A percentile compares a stretch with the other conserved stretches of the same genome.
These are phyloP conservation scores for Potorous gilbertii DNA, from an alignment of 2,797 vertebrate species.

Conservation along the genomic window DNA sequence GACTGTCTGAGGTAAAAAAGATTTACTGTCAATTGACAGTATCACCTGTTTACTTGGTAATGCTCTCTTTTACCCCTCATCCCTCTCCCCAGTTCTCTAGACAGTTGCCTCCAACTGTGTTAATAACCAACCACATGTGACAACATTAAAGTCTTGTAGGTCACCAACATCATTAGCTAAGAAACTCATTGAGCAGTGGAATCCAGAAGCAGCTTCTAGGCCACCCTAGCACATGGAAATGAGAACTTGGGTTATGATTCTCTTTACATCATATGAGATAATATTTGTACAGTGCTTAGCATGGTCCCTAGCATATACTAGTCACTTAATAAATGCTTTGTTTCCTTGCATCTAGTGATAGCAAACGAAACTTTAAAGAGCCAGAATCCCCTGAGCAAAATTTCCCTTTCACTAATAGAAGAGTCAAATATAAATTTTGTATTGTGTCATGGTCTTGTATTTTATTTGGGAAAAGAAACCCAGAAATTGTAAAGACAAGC, in stretches of 20 bases:
- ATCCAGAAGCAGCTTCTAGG: background rate
- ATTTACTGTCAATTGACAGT: background rate
- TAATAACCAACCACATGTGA: background rate
- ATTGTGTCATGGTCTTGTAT: background rate
- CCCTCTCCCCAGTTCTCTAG: background rate
- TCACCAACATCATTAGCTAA: background rate
- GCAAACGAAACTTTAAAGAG: background rate
- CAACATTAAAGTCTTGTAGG: background rate
- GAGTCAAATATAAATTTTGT: background rate
- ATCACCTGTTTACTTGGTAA: background rate
- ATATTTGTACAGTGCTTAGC: background rate
- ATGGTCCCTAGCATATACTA: background rate
- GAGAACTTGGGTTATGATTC: background rate
- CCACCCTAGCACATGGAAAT: background rate
- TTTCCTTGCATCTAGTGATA: background rate
- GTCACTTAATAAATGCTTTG: background rate
- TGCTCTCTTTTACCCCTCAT: background rate
- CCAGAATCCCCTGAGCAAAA: background rate
- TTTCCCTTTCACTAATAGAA: background rate
- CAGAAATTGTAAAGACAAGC: constrained; percentile 1
- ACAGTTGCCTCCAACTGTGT: background rate
- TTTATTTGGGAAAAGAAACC: constrained; percentile 11
- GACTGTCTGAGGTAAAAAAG: background rate
- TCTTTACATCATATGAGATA: background rate
- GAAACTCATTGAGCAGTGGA: background rate